phyloP scores from a whole-genome alignment of 2,113 vertebrate genomes.

The Chlorocebus sabaeus region DNA sequence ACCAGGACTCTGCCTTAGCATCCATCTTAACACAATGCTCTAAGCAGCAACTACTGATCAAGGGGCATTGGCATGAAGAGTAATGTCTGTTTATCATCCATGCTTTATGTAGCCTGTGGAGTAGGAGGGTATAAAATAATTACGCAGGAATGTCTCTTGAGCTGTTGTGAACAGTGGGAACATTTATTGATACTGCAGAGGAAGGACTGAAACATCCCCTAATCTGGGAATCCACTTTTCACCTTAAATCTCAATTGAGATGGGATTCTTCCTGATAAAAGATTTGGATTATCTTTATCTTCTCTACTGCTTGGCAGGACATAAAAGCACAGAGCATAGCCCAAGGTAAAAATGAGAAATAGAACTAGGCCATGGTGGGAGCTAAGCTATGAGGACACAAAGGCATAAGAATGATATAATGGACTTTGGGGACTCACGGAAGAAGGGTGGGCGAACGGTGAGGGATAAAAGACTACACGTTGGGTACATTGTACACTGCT shows the following conservation, averaged over 20 bases:
- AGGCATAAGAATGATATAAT: too few relatives aligned
- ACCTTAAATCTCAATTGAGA: conserved; percentile 25
- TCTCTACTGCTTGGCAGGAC: conserved; percentile 26
- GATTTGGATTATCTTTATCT: conserved; percentile 13
- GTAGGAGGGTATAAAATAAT: neutral
- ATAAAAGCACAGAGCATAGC: neutral
- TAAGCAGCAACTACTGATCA: neutral
- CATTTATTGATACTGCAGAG: neutral
- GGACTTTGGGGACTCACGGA: too few relatives aligned
- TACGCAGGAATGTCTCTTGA: neutral
- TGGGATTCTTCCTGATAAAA: conserved; percentile 28
- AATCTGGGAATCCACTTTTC: neutral
- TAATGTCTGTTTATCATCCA: neutral
- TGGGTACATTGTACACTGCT: too few relatives aligned
- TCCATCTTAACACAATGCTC: neutral
- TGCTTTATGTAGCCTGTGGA: neutral
- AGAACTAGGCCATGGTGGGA: neutral
- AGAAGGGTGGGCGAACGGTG: too few relatives aligned
- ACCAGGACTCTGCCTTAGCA: conserved; percentile 7
- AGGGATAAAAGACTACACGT: too few relatives aligned
- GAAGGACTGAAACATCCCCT: neutral
- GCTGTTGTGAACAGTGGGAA: neutral
- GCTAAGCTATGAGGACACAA: too few relatives aligned
- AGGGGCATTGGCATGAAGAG: neutral
- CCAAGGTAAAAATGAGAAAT: conserved; percentile 6